Base-by-base conservation (phyloP, 2,113 vertebrate genomes). In the Beaufortia kweichowensis region DNA sequence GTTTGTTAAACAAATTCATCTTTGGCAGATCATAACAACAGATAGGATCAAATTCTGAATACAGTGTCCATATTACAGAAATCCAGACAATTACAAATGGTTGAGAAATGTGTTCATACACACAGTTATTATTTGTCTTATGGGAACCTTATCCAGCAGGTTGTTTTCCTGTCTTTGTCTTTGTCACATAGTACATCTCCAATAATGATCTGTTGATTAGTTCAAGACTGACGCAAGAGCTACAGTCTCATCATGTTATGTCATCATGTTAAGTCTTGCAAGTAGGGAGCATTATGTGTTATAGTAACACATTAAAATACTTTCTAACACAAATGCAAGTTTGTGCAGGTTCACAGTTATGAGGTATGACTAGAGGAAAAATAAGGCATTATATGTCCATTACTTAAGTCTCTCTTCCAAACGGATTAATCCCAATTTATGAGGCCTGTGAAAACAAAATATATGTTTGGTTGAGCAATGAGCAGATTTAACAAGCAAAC, bases 371-470 rank as follows among this genome's bases (percentile, higher is more conserved):
- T 15, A 19, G 10, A 24, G n/a, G 21, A 55, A 57, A 26, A 21
- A 70, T 35, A 28, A 23, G 48, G 9, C 46, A 76, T 53, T 35
- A 48, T 41, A 7, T 12, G 69, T 72, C 19, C n/a, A 53, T 19
- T n/a, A n/a, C 12, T 70, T 12, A 7, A 71, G 55, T 33, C 10
- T n/a, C 24, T 73, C 35, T 14, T 61, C 24, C 57, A 61, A 15
- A 17, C 23, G 19, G 17, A 2, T 43, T 33, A 24, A 12, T 59
- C 15, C 56, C 56, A 48, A 11, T 9, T 61, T 24, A 74, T 17
- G 71, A 61, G 23, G 71, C 19, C 71, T 74, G 57, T 74, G 26
- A 61, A 74, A 61, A 73, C 26, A 73, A 2, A 14, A 59, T 6
- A 60, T 2, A 53, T 43, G 11, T 29, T 35, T 21, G 41, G 4